Percentiles rank a stretch among this genome's conserved stretches.
These are phyloP conservation scores for Leucoraja ocellata DNA, from an alignment of 2,797 vertebrate species.

Conservation along the genomic window DNA sequence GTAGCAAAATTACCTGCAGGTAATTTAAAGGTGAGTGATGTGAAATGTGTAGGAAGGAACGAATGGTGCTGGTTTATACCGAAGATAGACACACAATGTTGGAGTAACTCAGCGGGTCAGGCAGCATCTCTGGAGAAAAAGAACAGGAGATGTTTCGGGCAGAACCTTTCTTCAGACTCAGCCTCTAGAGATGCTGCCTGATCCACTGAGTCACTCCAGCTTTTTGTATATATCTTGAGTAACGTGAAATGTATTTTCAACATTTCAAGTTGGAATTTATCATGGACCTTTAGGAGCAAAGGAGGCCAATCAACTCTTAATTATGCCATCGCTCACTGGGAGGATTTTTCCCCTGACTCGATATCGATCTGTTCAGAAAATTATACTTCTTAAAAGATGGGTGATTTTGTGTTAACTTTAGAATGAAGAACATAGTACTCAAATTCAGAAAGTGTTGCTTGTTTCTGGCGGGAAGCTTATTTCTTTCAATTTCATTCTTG, in stretches of 20 bases:
- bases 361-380: not conserved
- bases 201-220: too few relatives aligned
- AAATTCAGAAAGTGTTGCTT: not conserved
- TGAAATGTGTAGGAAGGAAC: too few relatives aligned
- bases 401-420: not conserved
- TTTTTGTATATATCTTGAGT: too few relatives aligned
- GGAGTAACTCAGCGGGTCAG: too few relatives aligned
- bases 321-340: not conserved
- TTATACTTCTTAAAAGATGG: not conserved
- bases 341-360: not conserved
- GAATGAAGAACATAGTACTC: not conserved
- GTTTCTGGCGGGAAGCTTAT: not conserved
- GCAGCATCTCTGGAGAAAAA: too few relatives aligned
- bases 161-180: too few relatives aligned
- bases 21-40: too few relatives aligned
- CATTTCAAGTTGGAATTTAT: not conserved
- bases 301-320: not conserved
- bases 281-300: not conserved
- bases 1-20: too few relatives aligned
- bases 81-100: too few relatives aligned
- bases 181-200: too few relatives aligned
- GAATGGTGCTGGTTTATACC: too few relatives aligned
- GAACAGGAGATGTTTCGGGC: too few relatives aligned
- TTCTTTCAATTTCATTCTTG: not conserved
- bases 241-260: not conserved